Evolutionary conservation across 2,113 vertebrate species (phyloP), one percentile per base, ranked within the genome.

Genomic region (Gymnobelideus leadbeateri): DNA sequence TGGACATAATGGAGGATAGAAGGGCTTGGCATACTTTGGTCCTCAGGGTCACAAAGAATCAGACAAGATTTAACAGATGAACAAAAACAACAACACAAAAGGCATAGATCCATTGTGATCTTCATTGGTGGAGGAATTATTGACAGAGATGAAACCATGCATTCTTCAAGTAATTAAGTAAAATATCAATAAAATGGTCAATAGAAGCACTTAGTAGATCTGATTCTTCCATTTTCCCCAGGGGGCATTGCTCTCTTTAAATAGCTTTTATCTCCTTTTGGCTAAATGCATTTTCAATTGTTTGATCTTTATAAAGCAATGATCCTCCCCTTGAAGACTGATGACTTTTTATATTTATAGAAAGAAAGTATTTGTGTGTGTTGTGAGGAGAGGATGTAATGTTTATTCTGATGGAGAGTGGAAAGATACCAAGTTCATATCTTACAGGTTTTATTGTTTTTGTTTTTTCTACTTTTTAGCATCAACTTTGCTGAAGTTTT

Each of bases 401-500:
- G 46, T 91, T 43, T 89, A 37, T 68, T 11, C 51, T 49, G 37
- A 91, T 92, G 10, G 91, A 4, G 28, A 10, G 16, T 5, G 43
- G 8, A 16, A 46, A 57, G 25, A 84, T 5, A 92, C 0, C 28
- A 92, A 89, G 50, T 19, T 94, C 90, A 43, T 54, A 1, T 90
- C 0, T 57, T 61, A 52, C 21, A 91, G 51, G 93, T 68, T 84
- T 84, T 43, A 7, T n/a, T 77, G 6, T 61, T 92, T 14, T 2
- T 11, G 3, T 51, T 47, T 50, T 43, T 7, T 3, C 16, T 84
- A 84, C 68, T 84, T 16, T 0, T 95, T 91, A 61, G 21, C 92
- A 50, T 91, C 47, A 93, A 3, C 53, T 93, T 21, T 68, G 8
- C n/a, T 26, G 2, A 96, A 92, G 11, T 89, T 94, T 93, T 93